phyloP scores from a whole-genome alignment of 2,113 vertebrate species.

The Zosterops borbonicus region DNA sequence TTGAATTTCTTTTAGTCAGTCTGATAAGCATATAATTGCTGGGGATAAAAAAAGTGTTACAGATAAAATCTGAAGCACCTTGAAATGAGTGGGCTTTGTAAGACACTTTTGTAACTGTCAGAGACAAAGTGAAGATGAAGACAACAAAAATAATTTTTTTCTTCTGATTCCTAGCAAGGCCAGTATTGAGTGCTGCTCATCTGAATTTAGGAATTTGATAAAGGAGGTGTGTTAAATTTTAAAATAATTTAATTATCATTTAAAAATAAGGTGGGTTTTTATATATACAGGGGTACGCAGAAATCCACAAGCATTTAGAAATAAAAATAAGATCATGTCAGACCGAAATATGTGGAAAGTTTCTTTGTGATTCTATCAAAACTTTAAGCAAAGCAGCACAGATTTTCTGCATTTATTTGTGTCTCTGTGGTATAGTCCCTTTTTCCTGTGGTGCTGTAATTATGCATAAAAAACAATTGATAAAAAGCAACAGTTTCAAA shows the following conservation, averaged over 20 bases:
- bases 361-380: not conserved
- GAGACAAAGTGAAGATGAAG: rapidly evolving
- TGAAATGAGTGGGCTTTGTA: not conserved
- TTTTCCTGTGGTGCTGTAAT: not conserved
- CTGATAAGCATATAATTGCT: not conserved
- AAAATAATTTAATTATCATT: not conserved
- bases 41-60: not conserved
- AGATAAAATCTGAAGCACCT: not conserved
- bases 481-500: not conserved
- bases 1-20: not conserved
- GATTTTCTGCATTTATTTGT: not conserved
- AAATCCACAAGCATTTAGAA: not conserved
- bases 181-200: not conserved
- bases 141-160: not conserved
- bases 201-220: not conserved
- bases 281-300: not conserved
- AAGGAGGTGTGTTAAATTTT: not conserved
- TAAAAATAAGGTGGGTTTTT: not conserved
- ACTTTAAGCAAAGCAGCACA: not conserved
- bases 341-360: not conserved
- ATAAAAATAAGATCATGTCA: not conserved
- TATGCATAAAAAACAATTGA: not conserved
- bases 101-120: not conserved
- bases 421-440: rapidly evolving
- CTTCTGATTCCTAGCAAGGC: not conserved